A percentile compares a stretch with the other conserved stretches of the same genome.
Conservation (phyloP, 1,140 invertebrate genomes). For the Sinella curviseta region DNA sequence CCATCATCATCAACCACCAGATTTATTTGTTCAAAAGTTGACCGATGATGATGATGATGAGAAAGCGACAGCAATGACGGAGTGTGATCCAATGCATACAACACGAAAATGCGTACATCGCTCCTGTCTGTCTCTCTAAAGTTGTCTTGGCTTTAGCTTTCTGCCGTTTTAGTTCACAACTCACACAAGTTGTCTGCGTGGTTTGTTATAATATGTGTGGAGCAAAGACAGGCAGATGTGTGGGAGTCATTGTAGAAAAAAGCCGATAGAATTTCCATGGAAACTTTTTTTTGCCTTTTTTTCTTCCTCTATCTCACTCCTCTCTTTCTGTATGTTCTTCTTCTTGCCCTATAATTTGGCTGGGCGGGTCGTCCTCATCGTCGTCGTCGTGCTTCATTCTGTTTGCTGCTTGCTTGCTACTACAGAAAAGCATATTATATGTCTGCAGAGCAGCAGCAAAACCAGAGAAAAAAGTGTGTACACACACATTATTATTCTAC, state of each 20-base stretch:
- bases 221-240: constrained; percentile 31
- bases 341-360: constrained; percentile 50
- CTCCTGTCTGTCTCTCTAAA: no score
- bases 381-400: constrained; percentile 37
- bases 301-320: not conserved
- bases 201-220: not conserved
- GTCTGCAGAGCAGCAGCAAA: not conserved
- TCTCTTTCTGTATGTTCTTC: constrained; percentile 24
- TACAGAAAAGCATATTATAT: constrained; percentile 10
- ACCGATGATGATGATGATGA: no score
- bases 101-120: no score
- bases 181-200: not conserved
- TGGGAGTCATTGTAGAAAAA: constrained; percentile 33
- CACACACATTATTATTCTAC: no score
- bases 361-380: constrained; percentile 44
- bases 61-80: no score
- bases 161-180: no score
- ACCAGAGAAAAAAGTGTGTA: not conserved
- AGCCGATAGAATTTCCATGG: constrained; percentile 50
- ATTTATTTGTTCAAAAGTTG: no score
- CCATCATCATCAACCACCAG: no score
- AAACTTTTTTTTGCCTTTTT: constrained; percentile 45
- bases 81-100: no score
- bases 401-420: constrained; percentile 28
- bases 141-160: no score